Evolutionary conservation across 2,113 vertebrate genomes (phyloP), one percentile per base, ranked within the genome.

Genomic region (Bos javanicus): DNA sequence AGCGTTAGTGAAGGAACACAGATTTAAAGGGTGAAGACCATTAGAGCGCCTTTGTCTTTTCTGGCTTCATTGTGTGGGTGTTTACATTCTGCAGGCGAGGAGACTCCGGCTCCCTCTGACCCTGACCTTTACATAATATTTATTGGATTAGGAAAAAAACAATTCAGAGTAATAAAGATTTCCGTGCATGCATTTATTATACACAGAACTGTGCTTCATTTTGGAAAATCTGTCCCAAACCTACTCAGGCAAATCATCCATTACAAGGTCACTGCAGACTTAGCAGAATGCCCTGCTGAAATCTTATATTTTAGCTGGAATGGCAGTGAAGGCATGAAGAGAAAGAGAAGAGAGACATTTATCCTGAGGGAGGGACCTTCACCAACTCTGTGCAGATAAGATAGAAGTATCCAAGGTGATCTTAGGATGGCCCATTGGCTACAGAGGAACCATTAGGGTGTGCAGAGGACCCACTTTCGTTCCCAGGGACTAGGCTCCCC

Each of bases 71-170:
- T 57, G n/a, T 39, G 28, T 56, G 87, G 76, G n/a, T 95, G 80
- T 98, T 98, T 98, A 96, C 96, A 95, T 97, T 67, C 93, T 54
- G 2, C 56, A 96, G 98, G 95, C 60, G 52, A 60, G 39, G 87
- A 98, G 97, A 91, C 97, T 94, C 71, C 95, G 57, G 98, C 97
- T 98, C 64, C 13, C 59, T 92, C 98, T 97, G 96, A 94, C 97
- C 98, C 98, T 97, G 96, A 97, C 96, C 98, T 98, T 93, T 96
- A 54, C 28, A 6, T 56, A 33, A 0, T 78, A 76, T 96, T 97
- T 97, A 85, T 90, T 97, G 56, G 87, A 96, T 97, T 97, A 93
- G 98, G 16, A 25, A 17, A 48, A 97, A 93, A 84, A 95, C 93
- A 98, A 92, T 97, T 5, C 43, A 81, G 67, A 97, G 98, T 96